Evolutionary conservation across 1,140 invertebrate species (phyloP).

Genomic region (Neoseiulus cucumeris): DNA sequence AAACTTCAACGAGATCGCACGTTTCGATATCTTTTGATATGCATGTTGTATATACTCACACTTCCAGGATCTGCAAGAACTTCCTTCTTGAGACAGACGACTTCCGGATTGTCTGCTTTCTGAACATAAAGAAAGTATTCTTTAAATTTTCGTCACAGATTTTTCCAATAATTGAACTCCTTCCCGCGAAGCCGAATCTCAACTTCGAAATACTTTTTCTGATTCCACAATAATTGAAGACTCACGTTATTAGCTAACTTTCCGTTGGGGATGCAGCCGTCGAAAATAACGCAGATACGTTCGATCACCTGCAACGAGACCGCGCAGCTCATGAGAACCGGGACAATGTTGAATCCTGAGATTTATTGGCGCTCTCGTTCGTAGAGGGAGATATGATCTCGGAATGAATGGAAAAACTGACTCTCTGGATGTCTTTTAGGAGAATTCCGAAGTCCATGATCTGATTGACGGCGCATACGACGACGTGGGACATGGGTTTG

Average conservation of each 20-base stretch:
- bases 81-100: too few species aligned
- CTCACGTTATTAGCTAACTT: background rate
- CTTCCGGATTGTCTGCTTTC: too few species aligned
- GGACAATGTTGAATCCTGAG: too few species aligned
- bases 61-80: too few species aligned
- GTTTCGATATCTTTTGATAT: too few species aligned
- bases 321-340: too few species aligned
- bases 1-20: too few species aligned
- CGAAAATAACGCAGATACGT: background rate
- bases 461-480: background rate
- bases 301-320: background rate
- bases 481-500: slow-evolving; percentile 4
- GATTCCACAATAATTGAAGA: too few species aligned
- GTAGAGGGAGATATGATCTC: background rate
- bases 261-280: background rate
- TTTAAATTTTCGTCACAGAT: background rate
- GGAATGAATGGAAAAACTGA: background rate
- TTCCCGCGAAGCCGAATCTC: background rate
- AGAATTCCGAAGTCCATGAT: background rate
- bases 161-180: background rate
- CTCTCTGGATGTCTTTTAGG: background rate
- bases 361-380: too few species aligned
- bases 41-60: too few species aligned
- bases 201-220: background rate
- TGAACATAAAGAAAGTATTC: background rate